Evolutionary conservation across 2,113 vertebrate genomes (phyloP).

Genomic region (Cyanoderma ruficeps): DNA sequence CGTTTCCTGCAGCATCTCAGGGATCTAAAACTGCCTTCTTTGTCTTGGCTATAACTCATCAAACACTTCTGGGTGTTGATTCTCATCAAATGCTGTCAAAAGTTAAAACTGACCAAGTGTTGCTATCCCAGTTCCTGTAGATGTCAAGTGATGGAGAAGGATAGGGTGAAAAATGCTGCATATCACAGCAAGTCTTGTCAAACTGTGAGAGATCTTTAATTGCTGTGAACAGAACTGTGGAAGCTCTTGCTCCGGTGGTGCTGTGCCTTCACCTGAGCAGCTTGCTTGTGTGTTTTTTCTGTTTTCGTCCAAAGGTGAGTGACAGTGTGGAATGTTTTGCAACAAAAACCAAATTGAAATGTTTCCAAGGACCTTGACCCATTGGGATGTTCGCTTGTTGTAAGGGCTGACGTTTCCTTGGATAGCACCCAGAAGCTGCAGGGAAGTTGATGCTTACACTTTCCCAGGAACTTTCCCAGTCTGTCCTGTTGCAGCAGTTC

Average conservation of each 20-base stretch:
- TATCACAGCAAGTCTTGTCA: not conserved
- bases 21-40: not conserved
- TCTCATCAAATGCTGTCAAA: not conserved
- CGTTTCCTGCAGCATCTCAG: not conserved
- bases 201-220: not conserved
- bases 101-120: not conserved
- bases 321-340: not conserved
- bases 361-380: not conserved
- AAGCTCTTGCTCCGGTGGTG: not conserved
- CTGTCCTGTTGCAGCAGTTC: not conserved
- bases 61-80: fast-evolving
- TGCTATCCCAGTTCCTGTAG: not conserved
- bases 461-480: not conserved
- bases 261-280: not conserved
- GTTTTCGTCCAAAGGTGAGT: not conserved
- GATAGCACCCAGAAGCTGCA: not conserved
- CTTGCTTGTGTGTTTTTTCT: not conserved
- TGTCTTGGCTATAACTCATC: not conserved
- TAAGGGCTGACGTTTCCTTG: not conserved
- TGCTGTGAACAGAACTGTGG: not conserved
- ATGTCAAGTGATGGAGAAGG: not conserved
- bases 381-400: fast-evolving
- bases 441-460: not conserved
- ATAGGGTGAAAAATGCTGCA: not conserved
- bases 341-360: not conserved